Percentiles rank a stretch among this genome's conserved stretches.
phyloP scores from a whole-genome alignment of 2,888 invertebrate species.

The Sipha maydis region DNA sequence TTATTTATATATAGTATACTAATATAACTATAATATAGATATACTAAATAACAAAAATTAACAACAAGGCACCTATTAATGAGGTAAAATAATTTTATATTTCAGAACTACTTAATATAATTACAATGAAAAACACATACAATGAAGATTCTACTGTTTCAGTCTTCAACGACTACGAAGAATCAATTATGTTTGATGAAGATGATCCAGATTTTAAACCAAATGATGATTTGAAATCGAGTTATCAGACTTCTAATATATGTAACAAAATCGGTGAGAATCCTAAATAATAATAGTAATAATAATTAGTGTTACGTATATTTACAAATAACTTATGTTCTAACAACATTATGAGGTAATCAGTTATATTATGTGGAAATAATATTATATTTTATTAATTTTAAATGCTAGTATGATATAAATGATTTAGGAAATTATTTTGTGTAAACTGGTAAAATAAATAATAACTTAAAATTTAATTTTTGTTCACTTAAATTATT shows the following conservation, averaged over 20 bases:
- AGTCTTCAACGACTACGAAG: constrained; percentile 46
- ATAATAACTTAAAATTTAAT: too few species aligned
- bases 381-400: too few species aligned
- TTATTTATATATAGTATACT: too few species aligned
- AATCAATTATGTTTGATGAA: constrained; percentile 54
- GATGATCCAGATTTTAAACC: constrained; percentile 54
- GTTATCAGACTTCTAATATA: neutral
- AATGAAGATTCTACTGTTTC: neutral
- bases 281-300: neutral
- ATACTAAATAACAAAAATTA: neutral
- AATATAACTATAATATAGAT: neutral
- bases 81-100: neutral
- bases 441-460: too few species aligned
- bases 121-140: constrained; percentile 5
- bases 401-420: too few species aligned
- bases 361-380: too few species aligned
- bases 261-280: constrained; percentile 6
- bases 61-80: neutral
- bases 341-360: too few species aligned
- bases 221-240: constrained; percentile 3
- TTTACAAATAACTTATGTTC: too few species aligned
- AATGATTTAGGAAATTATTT: too few species aligned
- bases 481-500: too few species aligned
- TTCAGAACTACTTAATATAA: neutral
- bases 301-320: too few species aligned